A percentile compares a stretch with the other conserved stretches of the same genome.
Evolutionary conservation across 2,888 invertebrate genomes (phyloP).

Genomic region (Sinohyriopsis cumingii): DNA sequence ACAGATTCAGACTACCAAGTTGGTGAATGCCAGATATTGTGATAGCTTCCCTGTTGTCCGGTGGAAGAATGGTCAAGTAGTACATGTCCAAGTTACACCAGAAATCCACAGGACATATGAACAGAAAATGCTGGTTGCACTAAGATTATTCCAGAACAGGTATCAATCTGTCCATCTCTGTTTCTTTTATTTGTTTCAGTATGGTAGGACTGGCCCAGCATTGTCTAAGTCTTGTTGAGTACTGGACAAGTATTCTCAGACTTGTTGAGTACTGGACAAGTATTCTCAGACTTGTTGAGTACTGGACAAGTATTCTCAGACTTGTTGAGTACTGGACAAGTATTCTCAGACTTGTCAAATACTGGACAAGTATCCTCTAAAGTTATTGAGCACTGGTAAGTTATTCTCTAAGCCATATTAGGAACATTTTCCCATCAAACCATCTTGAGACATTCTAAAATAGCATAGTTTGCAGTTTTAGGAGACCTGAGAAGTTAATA

Average conservation of each 20-base stretch:
- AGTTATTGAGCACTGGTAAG: too few species aligned
- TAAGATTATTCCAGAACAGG: slow-evolving; percentile 66
- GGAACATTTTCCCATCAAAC: too few species aligned
- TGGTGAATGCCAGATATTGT: slow-evolving; percentile 71
- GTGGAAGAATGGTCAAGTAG: slow-evolving; percentile 70
- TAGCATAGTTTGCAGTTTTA: too few species aligned
- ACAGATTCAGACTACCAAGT: slow-evolving; percentile 61
- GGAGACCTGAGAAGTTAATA: too few species aligned
- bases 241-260: too few species aligned
- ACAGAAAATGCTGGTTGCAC: slow-evolving; percentile 58
- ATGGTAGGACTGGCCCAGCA: neutral
- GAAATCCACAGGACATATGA: slow-evolving; percentile 69
- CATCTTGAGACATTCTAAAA: too few species aligned
- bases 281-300: neutral
- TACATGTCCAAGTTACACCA: slow-evolving; percentile 71
- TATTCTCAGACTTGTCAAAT: neutral
- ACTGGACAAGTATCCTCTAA: too few species aligned
- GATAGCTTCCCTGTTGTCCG: slow-evolving; percentile 70
- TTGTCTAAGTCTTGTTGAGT: neutral
- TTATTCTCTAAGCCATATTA: too few species aligned
- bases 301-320: too few species aligned
- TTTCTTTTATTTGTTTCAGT: neutral
- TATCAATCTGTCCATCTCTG: slow-evolving; percentile 16
- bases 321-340: neutral
- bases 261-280: neutral